These are phyloP conservation scores for Amphiprion clarkii DNA, from an alignment of 2,797 vertebrate genomes.

Conservation along the genomic window DNA sequence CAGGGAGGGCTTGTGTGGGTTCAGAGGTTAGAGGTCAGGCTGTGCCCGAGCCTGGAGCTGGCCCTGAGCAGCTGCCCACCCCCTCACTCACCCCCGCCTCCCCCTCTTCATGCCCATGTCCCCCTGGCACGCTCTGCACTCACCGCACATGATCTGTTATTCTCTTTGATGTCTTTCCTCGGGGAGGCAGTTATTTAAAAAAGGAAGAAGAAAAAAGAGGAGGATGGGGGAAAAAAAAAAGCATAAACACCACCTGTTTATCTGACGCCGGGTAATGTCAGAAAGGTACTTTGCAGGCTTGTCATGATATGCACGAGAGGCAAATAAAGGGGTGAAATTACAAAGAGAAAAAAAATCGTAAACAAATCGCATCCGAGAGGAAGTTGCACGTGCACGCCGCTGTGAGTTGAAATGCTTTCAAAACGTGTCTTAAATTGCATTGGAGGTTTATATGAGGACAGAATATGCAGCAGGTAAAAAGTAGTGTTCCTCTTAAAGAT, in stretches of 20 bases:
- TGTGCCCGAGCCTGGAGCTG: constrained; percentile 68
- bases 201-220: constrained; percentile 31
- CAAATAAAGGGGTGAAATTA: constrained; percentile 48
- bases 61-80: constrained; percentile 66
- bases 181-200: constrained; percentile 63
- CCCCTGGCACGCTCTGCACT: constrained; percentile 72
- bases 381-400: constrained; percentile 25
- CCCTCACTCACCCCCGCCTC: constrained; percentile 9
- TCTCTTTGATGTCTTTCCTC: constrained; percentile 82
- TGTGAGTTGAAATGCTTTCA: constrained; percentile 60
- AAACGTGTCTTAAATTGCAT: constrained; percentile 41
- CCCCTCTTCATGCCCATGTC: constrained; percentile 37
- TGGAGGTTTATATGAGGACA: constrained; percentile 27
- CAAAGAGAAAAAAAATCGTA: constrained; percentile 52
- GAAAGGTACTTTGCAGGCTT: constrained; percentile 65
- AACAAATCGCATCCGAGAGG: constrained; percentile 62
- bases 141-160: constrained; percentile 80
- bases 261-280: constrained; percentile 62
- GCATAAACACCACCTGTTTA: constrained; percentile 85
- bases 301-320: constrained; percentile 72
- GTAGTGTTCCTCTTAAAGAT: neutral
- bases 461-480: constrained; percentile 20
- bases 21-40: constrained; percentile 76
- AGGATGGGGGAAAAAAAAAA: constrained; percentile 36
- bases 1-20: constrained; percentile 35